Base-by-base conservation (phyloP, 2,888 invertebrate species). In the Syrphus vitripennis region DNA sequence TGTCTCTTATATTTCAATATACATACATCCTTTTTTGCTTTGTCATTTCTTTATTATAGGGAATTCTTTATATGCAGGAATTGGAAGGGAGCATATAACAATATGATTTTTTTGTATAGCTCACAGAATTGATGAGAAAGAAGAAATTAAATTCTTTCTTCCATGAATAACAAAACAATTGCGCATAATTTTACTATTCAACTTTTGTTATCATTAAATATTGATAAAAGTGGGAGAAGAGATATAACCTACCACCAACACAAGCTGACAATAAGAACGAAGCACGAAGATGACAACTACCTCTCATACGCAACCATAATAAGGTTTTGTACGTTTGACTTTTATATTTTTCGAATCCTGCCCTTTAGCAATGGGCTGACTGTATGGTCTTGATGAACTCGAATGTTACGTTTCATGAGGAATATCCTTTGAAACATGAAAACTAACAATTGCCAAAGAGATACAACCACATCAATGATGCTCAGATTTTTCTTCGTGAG, bases 161-260 rank as follows among this genome's bases (percentile, higher is more conserved):
- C 77, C 86, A 86, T 86, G 82, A 86, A 86, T 86, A 86, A 86
- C 76, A 81, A 84, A 84, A 81, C 86, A 82, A 86, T 86, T 82
- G 86, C 86, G 82, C 72, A 86, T 86, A 82, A 82, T 86, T 86
- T 86, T 86, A 86, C 82, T 82, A 77, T 82, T 86, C 82, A 72
- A 86, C 76, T 86, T 86, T 72, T 77, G 76, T 77, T 86, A 69
- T 86, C 34, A 69, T 86, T 77, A 77, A 77, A 82, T 82, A 82
- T 86, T 86, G 82, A 86, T 82, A 72, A 65, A 67, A 82, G 67
- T 86, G 71, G 76, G 76, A 71, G 83, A 71, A 84, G 70, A 34
- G 55, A 70, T 37, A 21, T 34, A 45, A 69, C 26, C 45, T 50
- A 45, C 29, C 53, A 34, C 31, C 45, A 50, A 34, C 21, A 34